Evolutionary conservation across 1,140 invertebrate genomes (phyloP).

Genomic region (Bombus consobrinus): DNA sequence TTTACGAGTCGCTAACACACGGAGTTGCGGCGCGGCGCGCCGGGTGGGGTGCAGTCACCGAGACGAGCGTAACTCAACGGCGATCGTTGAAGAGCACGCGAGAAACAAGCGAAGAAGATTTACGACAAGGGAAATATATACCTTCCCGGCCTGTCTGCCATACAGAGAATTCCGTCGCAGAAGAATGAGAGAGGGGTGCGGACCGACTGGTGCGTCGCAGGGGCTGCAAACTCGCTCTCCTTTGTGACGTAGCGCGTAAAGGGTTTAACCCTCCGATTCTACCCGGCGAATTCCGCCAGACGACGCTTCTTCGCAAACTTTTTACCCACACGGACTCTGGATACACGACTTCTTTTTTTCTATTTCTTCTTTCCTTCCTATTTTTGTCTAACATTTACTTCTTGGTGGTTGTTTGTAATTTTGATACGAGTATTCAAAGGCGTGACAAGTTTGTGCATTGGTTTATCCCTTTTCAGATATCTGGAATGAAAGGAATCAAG

Average conservation of each 20-base stretch:
- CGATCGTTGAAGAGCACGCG: conserved; percentile 67
- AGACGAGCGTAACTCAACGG: conserved; percentile 62
- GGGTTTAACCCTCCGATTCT: conserved; percentile 63
- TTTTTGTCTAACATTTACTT: background rate
- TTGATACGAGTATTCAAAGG: too few relatives aligned
- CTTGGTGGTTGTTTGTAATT: too few relatives aligned
- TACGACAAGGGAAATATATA: conserved; percentile 66
- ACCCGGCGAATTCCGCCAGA: conserved; percentile 36
- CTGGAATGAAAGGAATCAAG: background rate
- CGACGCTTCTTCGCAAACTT: conserved; percentile 55
- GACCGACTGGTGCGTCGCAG: conserved; percentile 49
- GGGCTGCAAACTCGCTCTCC: conserved; percentile 65
- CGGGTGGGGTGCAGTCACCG: background rate
- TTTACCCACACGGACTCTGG: conserved; percentile 12
- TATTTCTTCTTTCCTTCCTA: too few relatives aligned
- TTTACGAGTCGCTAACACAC: conserved; percentile 65
- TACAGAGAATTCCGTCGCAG: conserved; percentile 53
- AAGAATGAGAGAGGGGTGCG: conserved; percentile 57
- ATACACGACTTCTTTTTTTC: background rate
- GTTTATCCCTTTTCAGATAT: background rate
- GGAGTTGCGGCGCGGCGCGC: conserved; percentile 16
- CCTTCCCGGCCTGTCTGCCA: conserved; percentile 39
- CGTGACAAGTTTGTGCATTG: too few relatives aligned
- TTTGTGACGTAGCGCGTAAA: conserved; percentile 74
- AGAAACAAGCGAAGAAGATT: conserved; percentile 71